These are phyloP conservation scores for Coleophora flavipennella DNA, from an alignment of 2,888 invertebrate genomes.

Conservation along the genomic window DNA sequence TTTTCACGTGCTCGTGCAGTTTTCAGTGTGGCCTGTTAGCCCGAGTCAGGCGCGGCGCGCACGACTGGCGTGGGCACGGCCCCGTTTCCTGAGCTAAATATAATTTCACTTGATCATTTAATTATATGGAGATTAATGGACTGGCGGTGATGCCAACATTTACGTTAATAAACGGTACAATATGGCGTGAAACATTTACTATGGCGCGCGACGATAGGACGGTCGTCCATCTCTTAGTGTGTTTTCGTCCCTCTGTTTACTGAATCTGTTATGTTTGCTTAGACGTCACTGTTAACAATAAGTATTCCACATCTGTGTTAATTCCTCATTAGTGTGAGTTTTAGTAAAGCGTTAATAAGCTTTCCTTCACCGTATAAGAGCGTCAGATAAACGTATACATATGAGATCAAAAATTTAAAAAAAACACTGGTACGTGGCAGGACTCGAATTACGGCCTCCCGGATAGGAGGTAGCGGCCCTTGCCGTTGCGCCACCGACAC, in stretches of 20 bases:
- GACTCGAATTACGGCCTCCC: too few species aligned
- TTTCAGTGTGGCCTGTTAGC: slow-evolving; percentile 30
- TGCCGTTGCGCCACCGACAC: too few species aligned
- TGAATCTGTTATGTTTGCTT: not conserved
- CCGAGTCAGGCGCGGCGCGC: slow-evolving; percentile 32
- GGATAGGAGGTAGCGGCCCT: too few species aligned
- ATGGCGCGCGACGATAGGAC: slow-evolving; percentile 17
- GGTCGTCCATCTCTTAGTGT: slow-evolving; percentile 17
- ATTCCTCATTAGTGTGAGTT: too few species aligned
- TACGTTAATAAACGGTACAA: slow-evolving; percentile 54
- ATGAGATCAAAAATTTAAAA: too few species aligned
- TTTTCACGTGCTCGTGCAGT: slow-evolving; percentile 21
- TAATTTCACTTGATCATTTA: slow-evolving; percentile 71
- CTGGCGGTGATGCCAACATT: slow-evolving; percentile 55
- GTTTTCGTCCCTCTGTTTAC: slow-evolving; percentile 5
- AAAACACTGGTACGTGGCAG: too few species aligned
- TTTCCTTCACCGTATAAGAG: too few species aligned
- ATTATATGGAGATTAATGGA: slow-evolving; percentile 70
- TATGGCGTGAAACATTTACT: slow-evolving; percentile 43
- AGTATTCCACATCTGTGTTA: too few species aligned
- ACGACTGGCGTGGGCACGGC: slow-evolving; percentile 47
- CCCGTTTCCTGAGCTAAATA: slow-evolving; percentile 67
- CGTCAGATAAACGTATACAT: too few species aligned
- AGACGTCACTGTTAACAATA: not conserved
- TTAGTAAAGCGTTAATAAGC: too few species aligned